Evolutionary conservation across 2,797 vertebrate species (phyloP), one percentile per base, ranked within the genome.

Genomic region (Nyctibius grandis): DNA sequence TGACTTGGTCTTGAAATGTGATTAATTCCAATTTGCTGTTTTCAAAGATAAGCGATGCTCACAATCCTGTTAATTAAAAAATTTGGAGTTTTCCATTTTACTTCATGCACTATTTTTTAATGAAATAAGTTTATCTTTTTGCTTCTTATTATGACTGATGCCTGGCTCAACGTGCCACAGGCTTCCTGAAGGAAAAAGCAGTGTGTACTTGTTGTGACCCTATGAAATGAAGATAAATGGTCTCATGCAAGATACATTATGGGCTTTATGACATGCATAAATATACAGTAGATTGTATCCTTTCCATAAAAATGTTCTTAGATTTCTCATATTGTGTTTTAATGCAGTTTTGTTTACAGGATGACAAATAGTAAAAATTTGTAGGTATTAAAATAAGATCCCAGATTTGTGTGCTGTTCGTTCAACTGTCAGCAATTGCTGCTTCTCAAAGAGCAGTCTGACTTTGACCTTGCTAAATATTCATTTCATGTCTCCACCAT

Each of bases 161-260:
- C 48, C 50, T 86, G 45, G n/a, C 94, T 96, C 60, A 84, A 67
- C 28, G 59, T 93, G 96, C 91, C 85, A 73, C 93, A 87, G 92
- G 91, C 93, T 96, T 97, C 91, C 92, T 95, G 94, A 91, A 97
- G 91, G 94, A 97, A 97, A 97, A 97, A 95, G 82, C 88, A 76
- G 75, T 19, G 5, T 95, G 94, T 96, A 96, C 95, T 98, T 96
- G 91, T 93, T 96, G 82, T 98, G 97, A 98, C 96, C 96, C 94
- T 95, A 60, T 68, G 74, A 96, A 97, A 97, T 97, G 92, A 97
- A 97, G 97, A 97, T 91, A 96, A 96, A 97, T 96, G 93, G 60
- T 96, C 88, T 96, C 89, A 92, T 93, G 87, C 89, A 96, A 96
- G 93, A 96, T 97, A 91, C 95, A 95, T 98, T 97, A 97, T 88